A percentile compares a stretch with the other conserved stretches of the same genome.
These are phyloP conservation scores for Propsilocerus akamusi DNA, from an alignment of 1,140 invertebrate species.

Conservation along the genomic window DNA sequence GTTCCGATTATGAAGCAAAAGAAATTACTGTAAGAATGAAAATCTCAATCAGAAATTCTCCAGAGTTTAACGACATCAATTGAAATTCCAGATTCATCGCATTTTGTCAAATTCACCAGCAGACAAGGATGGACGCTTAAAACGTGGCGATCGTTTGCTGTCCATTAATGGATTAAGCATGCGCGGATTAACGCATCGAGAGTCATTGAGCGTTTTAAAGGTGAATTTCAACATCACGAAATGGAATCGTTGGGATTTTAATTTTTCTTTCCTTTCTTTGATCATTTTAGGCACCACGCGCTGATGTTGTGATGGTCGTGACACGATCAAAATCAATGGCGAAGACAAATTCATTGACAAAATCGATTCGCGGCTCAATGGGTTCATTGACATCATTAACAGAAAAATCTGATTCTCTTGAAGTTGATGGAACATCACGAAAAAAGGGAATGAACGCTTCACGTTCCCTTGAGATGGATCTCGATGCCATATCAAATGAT, in stretches of 20 bases:
- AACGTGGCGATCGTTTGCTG: constrained; percentile 68
- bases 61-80: neutral
- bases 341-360: constrained; percentile 18
- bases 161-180: constrained; percentile 77
- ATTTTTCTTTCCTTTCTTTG: neutral
- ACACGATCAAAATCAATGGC: constrained; percentile 21
- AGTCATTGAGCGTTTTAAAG: constrained; percentile 72
- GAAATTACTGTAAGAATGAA: constrained; percentile 57
- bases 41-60: constrained; percentile 3
- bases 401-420: constrained; percentile 15
- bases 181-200: constrained; percentile 60
- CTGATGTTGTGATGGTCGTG: constrained; percentile 47
- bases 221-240: constrained; percentile 21
- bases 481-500: constrained; percentile 22
- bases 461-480: constrained; percentile 19
- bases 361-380: constrained; percentile 19
- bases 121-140: constrained; percentile 65
- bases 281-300: constrained; percentile 33
- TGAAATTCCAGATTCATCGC: constrained; percentile 52
- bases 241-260: neutral
- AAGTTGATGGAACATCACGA: constrained; percentile 19
- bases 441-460: constrained; percentile 21
- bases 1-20: constrained; percentile 74
- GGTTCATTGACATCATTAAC: constrained; percentile 21
- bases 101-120: constrained; percentile 69